Conservation (phyloP, 1,140 invertebrate species). For the Kradibia gibbosae region DNA sequence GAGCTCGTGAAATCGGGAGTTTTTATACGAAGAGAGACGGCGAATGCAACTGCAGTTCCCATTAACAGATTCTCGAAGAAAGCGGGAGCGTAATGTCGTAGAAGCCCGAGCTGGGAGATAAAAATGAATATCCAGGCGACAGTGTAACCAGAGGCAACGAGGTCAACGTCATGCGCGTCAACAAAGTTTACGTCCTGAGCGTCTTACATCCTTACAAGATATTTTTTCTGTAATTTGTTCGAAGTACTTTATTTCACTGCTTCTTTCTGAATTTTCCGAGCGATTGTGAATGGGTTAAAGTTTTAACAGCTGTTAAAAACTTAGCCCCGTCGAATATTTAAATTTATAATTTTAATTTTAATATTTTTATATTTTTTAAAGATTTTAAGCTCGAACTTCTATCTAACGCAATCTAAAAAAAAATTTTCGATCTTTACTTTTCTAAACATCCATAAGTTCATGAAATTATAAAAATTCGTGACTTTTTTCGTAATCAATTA, state of each 20-base stretch:
- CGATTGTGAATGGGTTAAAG: neutral
- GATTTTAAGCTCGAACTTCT: no score
- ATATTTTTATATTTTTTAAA: no score
- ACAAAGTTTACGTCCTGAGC: neutral
- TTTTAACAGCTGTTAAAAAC: no score
- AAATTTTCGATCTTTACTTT: no score
- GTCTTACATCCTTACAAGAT: neutral
- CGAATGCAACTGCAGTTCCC: no score
- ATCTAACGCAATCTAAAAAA: no score
- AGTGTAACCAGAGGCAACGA: neutral
- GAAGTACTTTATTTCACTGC: no score
- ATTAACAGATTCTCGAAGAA: constrained; percentile 22
- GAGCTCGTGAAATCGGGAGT: neutral
- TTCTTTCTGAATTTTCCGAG: neutral
- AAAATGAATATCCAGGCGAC: neutral
- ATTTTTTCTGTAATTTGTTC: constrained; percentile 1
- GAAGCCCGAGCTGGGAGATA: neutral
- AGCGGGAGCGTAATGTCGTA: neutral
- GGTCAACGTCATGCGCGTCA: constrained; percentile 15
- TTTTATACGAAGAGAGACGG: neutral
- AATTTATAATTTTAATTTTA: no score
- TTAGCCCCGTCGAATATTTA: no score
- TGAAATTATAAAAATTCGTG: no score
- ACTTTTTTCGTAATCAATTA: no score
- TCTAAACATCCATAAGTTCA: no score